Base-by-base conservation (phyloP, 2,113 vertebrate genomes). In the Irena cyanogastra region DNA sequence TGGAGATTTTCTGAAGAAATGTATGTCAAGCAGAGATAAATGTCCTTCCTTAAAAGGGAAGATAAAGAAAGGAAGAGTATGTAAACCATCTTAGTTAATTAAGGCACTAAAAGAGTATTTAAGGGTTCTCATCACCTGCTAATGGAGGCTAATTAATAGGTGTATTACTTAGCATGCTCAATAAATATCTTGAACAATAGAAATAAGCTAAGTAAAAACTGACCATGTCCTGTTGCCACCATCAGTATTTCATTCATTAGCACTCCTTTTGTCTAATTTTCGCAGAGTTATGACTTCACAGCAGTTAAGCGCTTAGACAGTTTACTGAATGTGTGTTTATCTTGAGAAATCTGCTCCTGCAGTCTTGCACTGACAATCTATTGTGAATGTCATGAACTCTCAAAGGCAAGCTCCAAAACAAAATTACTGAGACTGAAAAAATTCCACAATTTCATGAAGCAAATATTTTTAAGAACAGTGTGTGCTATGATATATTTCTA, bases 11-110 rank as follows among this genome's bases (percentile, higher is more conserved):
- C 59, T 86, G 71, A 83, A 94, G 50, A 94, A 94, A 96, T 74
- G 44, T 81, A 93, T 77, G 54, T 80, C 87, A 94, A 95, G 91
- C 87, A 90, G 94, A 96, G 71, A 94, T 91, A 95, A 90, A 95
- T 86, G 88, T 81, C 50, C 64, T 75, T 86, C 41, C 78, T 94
- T 89, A 88, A 86, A 91, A 83, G 22, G 45, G 22, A 88, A 74
- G 75, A 47, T 87, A 87, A 81, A 87, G 49, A 92, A 86, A 71
- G 37, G 37, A 50, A 85, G 31, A 87, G 7, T 69, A 65, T 66
- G 47, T 65, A 96, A 93, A 52, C 39, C 27, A 28, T 80, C 59
- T 61, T 64, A 56, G 52, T 77, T 93, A 91, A 95, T 93, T 86
- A 94, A 82, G 44, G 30, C 50, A 83, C 71, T 90, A 72, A 84